Conservation (phyloP, 2,888 invertebrate genomes). For the Odontothrips loti region DNA sequence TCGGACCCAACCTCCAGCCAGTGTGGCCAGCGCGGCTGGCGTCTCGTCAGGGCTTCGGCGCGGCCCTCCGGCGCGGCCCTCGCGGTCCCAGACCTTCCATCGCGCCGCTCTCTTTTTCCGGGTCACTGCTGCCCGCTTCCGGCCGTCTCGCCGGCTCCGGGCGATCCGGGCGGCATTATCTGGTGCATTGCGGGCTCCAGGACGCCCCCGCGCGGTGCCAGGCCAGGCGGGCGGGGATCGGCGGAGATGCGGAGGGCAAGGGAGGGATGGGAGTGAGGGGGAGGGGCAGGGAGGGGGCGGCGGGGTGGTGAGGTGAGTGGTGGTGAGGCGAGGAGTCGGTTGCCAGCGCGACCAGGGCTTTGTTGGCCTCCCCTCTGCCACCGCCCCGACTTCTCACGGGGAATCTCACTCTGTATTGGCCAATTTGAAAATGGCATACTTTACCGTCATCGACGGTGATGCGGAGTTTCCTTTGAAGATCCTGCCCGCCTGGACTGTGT, state of each 20-base stretch:
- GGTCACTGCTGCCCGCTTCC: conserved; percentile 4
- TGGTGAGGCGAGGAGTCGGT: background rate
- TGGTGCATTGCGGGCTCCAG: background rate
- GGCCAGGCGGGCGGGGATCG: background rate
- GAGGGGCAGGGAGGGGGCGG: background rate
- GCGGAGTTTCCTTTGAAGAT: too few species aligned
- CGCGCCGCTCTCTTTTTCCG: background rate
- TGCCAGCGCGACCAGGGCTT: too few species aligned
- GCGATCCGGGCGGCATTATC: background rate
- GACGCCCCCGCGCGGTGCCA: background rate
- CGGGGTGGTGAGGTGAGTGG: background rate
- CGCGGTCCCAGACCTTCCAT: background rate
- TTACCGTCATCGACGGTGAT: too few species aligned
- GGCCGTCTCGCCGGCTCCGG: background rate
- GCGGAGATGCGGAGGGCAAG: background rate
- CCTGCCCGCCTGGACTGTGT: too few species aligned
- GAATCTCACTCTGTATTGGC: too few species aligned
- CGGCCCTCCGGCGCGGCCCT: background rate
- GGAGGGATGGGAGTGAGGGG: background rate
- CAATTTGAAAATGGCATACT: too few species aligned
- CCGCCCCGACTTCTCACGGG: too few species aligned
- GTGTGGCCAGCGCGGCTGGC: background rate
- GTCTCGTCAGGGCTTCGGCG: background rate
- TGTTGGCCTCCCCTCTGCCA: too few species aligned
- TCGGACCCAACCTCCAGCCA: too few species aligned